Evolutionary conservation across 2,797 vertebrate species (phyloP).

Genomic region (Sciurus carolinensis): DNA sequence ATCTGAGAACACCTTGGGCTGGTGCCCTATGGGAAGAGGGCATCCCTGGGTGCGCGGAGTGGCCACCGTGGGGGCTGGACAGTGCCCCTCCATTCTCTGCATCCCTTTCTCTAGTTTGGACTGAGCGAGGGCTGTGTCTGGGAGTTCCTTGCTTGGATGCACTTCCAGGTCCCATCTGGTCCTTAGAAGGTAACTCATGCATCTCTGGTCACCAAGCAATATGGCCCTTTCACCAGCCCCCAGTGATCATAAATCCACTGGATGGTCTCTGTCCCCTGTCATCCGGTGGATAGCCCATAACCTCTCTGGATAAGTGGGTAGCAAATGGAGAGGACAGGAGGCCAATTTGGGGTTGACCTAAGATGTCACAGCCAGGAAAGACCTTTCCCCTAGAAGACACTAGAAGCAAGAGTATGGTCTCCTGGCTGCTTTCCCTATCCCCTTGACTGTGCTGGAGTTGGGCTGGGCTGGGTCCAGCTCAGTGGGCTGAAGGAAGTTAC

Average conservation of each 20-base stretch:
- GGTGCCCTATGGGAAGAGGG: not conserved
- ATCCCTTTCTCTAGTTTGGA: not conserved
- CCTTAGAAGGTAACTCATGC: not conserved
- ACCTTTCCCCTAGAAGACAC: not conserved
- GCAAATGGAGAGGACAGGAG: too few relatives aligned
- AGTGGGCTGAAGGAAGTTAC: conserved; percentile 67
- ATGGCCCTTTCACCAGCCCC: not conserved
- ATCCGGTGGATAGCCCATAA: rapidly evolving
- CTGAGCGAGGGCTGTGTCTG: not conserved
- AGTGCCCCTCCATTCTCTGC: not conserved
- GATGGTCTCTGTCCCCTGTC: not conserved
- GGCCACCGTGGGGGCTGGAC: rapidly evolving
- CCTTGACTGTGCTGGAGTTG: not conserved
- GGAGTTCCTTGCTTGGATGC: not conserved
- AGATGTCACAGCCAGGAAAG: not conserved
- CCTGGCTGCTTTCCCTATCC: not conserved
- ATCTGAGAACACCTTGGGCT: not conserved
- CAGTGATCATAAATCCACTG: not conserved
- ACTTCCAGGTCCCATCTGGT: not conserved
- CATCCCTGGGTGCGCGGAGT: not conserved
- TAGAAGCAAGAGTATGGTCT: not conserved
- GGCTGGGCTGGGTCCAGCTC: conserved; percentile 77
- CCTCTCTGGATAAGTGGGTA: not conserved
- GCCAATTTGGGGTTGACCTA: not conserved
- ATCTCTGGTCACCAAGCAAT: not conserved